Evolutionary conservation across 2,888 invertebrate genomes (phyloP).

Genomic region (Drosophila peninsularis): DNA sequence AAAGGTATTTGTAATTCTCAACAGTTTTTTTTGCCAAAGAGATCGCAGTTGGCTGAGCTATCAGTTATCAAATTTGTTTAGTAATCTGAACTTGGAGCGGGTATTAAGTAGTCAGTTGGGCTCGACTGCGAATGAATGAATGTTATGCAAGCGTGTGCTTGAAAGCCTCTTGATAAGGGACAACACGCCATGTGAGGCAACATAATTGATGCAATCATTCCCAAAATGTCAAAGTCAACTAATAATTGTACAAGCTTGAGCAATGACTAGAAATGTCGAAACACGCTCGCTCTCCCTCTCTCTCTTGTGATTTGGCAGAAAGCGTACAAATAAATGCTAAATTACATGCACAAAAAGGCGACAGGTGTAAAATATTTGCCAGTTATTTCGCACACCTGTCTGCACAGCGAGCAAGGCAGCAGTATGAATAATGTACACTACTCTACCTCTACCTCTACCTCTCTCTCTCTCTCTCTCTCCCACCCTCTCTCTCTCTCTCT

Average conservation of each 20-base stretch:
- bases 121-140: neutral
- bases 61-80: neutral
- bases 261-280: slow-evolving; percentile 11
- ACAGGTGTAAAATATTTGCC: slow-evolving; percentile 72
- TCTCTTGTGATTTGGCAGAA: slow-evolving; percentile 29
- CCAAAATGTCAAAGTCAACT: slow-evolving; percentile 18
- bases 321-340: slow-evolving; percentile 47
- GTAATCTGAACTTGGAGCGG: no score
- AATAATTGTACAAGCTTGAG: slow-evolving; percentile 27
- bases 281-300: neutral
- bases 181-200: slow-evolving; percentile 18
- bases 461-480: neutral
- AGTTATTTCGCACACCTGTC: slow-evolving; percentile 79
- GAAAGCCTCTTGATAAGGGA: slow-evolving; percentile 21
- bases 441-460: neutral
- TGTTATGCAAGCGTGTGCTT: slow-evolving; percentile 17
- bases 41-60: neutral
- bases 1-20: no score
- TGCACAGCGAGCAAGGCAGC: slow-evolving; percentile 45
- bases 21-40: no score
- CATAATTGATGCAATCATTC: slow-evolving; percentile 11
- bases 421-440: slow-evolving; percentile 62
- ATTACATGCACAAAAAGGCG: slow-evolving; percentile 45
- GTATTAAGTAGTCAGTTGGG: neutral
- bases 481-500: neutral